Base-by-base conservation (phyloP, 2,888 invertebrate genomes). In the Phaedon cochleariae region DNA sequence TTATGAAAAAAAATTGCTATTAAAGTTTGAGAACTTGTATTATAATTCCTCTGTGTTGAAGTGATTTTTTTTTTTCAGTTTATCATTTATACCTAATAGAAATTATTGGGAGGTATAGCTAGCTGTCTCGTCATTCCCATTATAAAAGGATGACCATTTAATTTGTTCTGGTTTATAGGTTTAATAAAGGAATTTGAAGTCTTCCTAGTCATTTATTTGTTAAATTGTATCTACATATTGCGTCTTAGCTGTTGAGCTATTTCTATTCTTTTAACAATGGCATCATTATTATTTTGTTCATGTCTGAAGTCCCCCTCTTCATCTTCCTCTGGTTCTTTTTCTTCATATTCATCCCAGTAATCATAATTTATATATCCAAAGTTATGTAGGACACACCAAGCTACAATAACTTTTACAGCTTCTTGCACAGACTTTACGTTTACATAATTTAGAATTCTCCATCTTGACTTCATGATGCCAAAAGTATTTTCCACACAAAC, bases 321-420 rank as follows among this genome's bases (percentile, higher is more conserved):
- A 48, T 48, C n/a, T 48, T 48, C 48, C 17, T 48, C 48, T 15
- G 48, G 48, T 15, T 15, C 48, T 48, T 9, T 48, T 20, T 48
- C 48, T 48, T 48, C 21, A 49, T 20, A 21, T 49, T 49, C 49
- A 34, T 34, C 12, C 31, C 18, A 17, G 1, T 15, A 7, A 17
- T 54, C 54, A n/a, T 54, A 10, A n/a, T 54, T 54, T 54, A 54
- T 34, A 17, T 54, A 54, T 20, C 54, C 17, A 54, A 6, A 54
- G 9, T 54, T 45, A 29, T 58, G 58, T 10, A 58, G 46, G 9
- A 58, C 29, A 26, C 58, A 58, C n/a, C 45, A 37, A n/a, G 58
- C 58, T 22, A 29, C 29, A 22, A 46, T 58, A 26, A 58, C 26
- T 58, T 46, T 29, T 6, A 58, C 46, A 7, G 58, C 12, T 26